phyloP scores from a whole-genome alignment of 1,140 invertebrate genomes.

The Vollenhovia emeryi region DNA sequence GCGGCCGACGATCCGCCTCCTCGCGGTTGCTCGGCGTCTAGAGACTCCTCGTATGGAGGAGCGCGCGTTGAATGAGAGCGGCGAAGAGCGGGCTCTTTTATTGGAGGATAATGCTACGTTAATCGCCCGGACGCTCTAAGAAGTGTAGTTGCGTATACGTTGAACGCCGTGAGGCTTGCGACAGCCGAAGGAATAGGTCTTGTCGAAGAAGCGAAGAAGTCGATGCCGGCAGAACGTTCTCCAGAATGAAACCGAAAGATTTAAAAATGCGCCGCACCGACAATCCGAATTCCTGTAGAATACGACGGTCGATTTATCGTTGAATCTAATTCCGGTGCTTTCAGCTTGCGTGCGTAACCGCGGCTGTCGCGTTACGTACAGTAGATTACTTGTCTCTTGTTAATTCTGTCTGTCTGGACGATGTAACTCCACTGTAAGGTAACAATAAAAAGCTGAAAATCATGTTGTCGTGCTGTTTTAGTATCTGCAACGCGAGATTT shows the following conservation, averaged over 20 bases:
- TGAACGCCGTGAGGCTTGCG: background rate
- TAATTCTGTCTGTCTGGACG: background rate
- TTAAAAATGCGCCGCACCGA: background rate
- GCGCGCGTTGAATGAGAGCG: constrained; percentile 8
- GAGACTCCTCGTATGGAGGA: background rate
- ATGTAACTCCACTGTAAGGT: background rate
- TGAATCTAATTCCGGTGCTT: background rate
- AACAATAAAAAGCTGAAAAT: constrained; percentile 18
- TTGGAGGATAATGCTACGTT: background rate
- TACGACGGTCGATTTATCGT: background rate
- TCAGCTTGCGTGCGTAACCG: background rate
- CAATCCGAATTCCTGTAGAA: background rate
- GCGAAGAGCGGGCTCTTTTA: background rate
- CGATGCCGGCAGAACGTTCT: background rate
- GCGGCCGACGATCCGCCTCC: background rate
- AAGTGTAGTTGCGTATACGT: background rate
- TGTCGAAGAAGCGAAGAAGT: background rate
- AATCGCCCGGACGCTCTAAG: background rate
- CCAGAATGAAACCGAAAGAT: background rate
- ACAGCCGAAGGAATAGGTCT: background rate
- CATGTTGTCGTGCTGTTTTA: background rate
- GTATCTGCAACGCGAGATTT: background rate
- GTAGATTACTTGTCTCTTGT: background rate
- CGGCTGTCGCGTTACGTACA: background rate
- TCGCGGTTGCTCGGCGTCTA: background rate